A percentile compares a stretch with the other conserved stretches of the same genome.
phyloP scores from a whole-genome alignment of 2,797 vertebrate species.

The Halcyon badia region DNA sequence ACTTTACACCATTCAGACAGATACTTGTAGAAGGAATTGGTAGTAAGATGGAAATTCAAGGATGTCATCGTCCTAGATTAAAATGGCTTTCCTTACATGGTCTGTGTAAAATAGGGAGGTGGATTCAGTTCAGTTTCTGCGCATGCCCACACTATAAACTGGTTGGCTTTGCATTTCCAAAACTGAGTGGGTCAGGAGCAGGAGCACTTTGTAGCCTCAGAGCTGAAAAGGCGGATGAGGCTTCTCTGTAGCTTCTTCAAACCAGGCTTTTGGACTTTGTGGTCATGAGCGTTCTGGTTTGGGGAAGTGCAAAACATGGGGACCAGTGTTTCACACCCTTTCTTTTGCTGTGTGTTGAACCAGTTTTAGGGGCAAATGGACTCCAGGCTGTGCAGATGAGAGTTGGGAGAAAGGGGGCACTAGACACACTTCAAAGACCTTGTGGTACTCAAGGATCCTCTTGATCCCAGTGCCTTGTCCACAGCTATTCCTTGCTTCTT shows the following conservation, averaged over 20 bases:
- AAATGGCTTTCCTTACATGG: neutral
- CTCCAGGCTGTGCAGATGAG: neutral
- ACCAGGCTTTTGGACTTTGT: neutral
- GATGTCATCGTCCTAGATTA: neutral
- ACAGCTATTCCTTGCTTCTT: neutral
- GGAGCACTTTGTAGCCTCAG: neutral
- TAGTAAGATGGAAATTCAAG: neutral
- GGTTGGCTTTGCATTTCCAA: neutral
- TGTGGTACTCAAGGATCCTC: neutral
- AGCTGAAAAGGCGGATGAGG: neutral
- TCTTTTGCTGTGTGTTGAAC: neutral
- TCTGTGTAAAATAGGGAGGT: neutral
- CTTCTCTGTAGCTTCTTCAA: neutral
- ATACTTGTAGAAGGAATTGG: neutral
- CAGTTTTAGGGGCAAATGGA: neutral
- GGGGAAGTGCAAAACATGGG: neutral
- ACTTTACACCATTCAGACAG: neutral
- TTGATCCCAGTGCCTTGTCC: neutral
- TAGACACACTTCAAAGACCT: neutral
- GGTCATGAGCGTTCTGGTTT: neutral
- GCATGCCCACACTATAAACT: rapidly evolving
- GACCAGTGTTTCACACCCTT: neutral
- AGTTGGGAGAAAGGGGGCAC: neutral
- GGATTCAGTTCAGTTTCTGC: neutral
- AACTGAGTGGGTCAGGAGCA: neutral